Base-by-base conservation (phyloP, 2,797 vertebrate genomes). In the Onychomys torridus region DNA sequence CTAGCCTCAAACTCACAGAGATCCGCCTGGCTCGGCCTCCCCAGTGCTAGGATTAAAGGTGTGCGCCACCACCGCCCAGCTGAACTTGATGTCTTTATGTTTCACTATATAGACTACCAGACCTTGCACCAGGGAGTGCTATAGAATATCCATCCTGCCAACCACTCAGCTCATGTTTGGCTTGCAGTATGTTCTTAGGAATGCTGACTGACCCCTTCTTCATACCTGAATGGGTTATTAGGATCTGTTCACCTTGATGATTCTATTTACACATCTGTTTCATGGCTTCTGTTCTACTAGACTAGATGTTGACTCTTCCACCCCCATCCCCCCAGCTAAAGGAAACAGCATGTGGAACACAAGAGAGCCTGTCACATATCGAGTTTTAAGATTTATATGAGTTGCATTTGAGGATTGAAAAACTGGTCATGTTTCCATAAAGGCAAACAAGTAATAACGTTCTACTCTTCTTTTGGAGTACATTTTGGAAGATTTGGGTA, bases 371-470 rank as follows among this genome's bases (percentile, higher is more conserved):
- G n/a, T 49, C 78, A 69, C 8, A 40, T 77, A n/a, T 14, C 40
- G 27, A 34, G 71, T 95, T 79, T 92, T 14, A 89, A 94, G 65
- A 46, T 83, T 91, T 90, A 52, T 49, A 10, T 82, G 34, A 96
- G 40, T 96, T 91, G 86, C 52, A 85, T 55, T 49, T 84, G 32
- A 40, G 83, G 61, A 87, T 88, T 17, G 84, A 43, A 85, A 93
- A 95, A 78, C 0, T 21, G 59, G 90, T 29, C 32, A 34, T 85
- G 69, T 65, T 37, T 84, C 43, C 95, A 0, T 67, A 90, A 81
- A 13, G 34, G 85, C 86, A 40, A 67, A 37, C 16, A 1, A 14
- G 52, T 52, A 37, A 59, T 81, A 59, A 14, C 21, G 34, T 7
- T 84, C 65, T 65, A 6, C 1, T 84, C 94, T 79, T 89, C 61